phyloP scores from a whole-genome alignment of 1,140 invertebrate genomes.

The Eriosoma lanigerum region DNA sequence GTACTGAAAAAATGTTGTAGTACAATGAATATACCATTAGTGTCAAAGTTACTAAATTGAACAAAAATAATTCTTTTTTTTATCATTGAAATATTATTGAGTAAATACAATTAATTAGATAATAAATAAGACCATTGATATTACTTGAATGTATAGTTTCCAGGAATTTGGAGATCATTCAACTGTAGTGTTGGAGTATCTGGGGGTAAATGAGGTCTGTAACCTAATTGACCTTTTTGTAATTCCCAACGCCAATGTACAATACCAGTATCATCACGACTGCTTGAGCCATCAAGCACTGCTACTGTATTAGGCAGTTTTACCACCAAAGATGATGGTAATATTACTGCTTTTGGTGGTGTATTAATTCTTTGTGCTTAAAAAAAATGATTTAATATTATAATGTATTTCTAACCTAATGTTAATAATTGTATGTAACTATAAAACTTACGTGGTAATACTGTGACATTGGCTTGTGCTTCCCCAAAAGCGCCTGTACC shows the following conservation, averaged over 20 bases:
- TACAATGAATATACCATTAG: too few relatives aligned
- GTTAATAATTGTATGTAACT: background rate
- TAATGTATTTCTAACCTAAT: too few relatives aligned
- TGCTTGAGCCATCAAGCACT: slow-evolving; percentile 82
- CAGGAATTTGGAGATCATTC: slow-evolving; percentile 77
- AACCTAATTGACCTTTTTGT: slow-evolving; percentile 81
- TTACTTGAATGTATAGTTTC: slow-evolving; percentile 89
- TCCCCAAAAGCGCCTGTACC: slow-evolving; percentile 75
- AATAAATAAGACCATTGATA: slow-evolving; percentile 52
- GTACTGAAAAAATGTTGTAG: too few relatives aligned
- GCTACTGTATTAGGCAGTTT: slow-evolving; percentile 86
- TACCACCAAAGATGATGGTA: slow-evolving; percentile 78
- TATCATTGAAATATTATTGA: background rate
- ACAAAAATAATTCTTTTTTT: background rate
- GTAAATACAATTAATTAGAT: background rate
- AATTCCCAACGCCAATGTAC: slow-evolving; percentile 79
- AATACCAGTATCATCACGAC: slow-evolving; percentile 67
- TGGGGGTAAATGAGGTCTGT: slow-evolving; percentile 71
- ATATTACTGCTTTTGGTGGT: slow-evolving; percentile 82
- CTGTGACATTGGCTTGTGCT: slow-evolving; percentile 87
- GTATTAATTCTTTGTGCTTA: slow-evolving; percentile 81
- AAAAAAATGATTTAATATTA: background rate
- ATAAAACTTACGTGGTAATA: slow-evolving; percentile 70
- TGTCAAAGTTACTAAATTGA: background rate
- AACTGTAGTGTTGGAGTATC: slow-evolving; percentile 82